These are phyloP conservation scores for Oryzias javanicus DNA, from an alignment of 2,113 vertebrate genomes.

Conservation along the genomic window DNA sequence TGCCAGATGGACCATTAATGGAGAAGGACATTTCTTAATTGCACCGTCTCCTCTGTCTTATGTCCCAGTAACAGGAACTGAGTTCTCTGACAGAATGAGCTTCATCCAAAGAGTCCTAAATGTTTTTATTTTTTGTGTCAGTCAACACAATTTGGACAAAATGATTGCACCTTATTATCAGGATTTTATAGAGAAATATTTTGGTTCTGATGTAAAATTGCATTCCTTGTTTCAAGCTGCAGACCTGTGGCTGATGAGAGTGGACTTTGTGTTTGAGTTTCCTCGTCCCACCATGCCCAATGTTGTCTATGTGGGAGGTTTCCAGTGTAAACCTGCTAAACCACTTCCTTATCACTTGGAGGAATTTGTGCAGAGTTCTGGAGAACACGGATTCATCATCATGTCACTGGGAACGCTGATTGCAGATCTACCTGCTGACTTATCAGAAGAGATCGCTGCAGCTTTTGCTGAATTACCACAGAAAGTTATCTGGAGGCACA, in stretches of 20 bases:
- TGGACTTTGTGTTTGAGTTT: constrained; percentile 80
- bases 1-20: constrained; percentile 61
- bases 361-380: constrained; percentile 72
- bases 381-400: constrained; percentile 71
- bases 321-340: constrained; percentile 76
- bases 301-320: constrained; percentile 76
- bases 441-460: constrained; percentile 62
- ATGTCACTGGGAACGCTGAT: constrained; percentile 77
- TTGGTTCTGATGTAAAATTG: no score
- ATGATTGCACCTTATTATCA: constrained; percentile 10
- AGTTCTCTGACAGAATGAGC: constrained; percentile 68
- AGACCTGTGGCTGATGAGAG: constrained; percentile 79
- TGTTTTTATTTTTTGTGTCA: not conserved
- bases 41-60: constrained; percentile 71
- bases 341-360: constrained; percentile 69
- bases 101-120: constrained; percentile 71
- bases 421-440: constrained; percentile 50
- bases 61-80: constrained; percentile 43
- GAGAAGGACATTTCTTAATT: constrained; percentile 66
- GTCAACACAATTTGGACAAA: not conserved
- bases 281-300: constrained; percentile 82
- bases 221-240: constrained; percentile 66
- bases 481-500: constrained; percentile 74
- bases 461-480: constrained; percentile 71
- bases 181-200: constrained; percentile 40